These are phyloP conservation scores for Volucella inanis DNA, from an alignment of 2,888 invertebrate genomes.

Conservation along the genomic window DNA sequence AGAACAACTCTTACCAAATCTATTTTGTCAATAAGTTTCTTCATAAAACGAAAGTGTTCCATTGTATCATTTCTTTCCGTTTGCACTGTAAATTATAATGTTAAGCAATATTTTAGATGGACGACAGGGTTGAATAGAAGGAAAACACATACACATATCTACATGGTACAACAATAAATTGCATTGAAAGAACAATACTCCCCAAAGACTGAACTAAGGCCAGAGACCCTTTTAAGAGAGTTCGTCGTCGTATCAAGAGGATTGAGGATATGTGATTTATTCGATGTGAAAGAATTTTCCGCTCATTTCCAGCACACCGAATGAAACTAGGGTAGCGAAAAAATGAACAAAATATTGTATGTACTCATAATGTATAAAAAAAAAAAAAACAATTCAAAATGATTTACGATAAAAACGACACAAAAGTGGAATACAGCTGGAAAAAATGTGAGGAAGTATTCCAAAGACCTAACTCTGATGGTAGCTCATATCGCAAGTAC, in stretches of 20 bases:
- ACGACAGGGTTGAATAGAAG: conserved; percentile 27
- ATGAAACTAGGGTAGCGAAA: conserved; percentile 47
- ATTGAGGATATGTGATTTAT: conserved; percentile 67
- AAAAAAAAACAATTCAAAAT: conserved; percentile 62
- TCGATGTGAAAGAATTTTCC: conserved; percentile 70
- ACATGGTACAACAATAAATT: conserved; percentile 59
- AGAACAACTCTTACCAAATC: too few species aligned
- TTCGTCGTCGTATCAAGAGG: conserved; percentile 29
- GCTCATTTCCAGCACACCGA: conserved; percentile 59
- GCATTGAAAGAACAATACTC: conserved; percentile 35
- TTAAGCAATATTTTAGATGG: conserved; percentile 36
- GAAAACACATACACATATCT: conserved; percentile 11
- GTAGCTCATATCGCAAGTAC: conserved; percentile 57
- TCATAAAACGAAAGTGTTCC: too few species aligned
- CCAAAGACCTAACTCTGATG: conserved; percentile 11
- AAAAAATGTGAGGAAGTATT: conserved; percentile 12
- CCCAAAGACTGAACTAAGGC: conserved; percentile 27
- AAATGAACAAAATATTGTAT: conserved; percentile 1
- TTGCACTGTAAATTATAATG: conserved; percentile 24
- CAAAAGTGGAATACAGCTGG: neutral
- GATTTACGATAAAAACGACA: conserved; percentile 59
- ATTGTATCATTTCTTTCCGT: neutral
- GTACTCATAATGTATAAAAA: too few species aligned
- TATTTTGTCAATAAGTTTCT: too few species aligned
- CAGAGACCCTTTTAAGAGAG: conserved; percentile 56